Evolutionary conservation across 1,140 invertebrate genomes (phyloP).

Genomic region (Steinernema feltiae): DNA sequence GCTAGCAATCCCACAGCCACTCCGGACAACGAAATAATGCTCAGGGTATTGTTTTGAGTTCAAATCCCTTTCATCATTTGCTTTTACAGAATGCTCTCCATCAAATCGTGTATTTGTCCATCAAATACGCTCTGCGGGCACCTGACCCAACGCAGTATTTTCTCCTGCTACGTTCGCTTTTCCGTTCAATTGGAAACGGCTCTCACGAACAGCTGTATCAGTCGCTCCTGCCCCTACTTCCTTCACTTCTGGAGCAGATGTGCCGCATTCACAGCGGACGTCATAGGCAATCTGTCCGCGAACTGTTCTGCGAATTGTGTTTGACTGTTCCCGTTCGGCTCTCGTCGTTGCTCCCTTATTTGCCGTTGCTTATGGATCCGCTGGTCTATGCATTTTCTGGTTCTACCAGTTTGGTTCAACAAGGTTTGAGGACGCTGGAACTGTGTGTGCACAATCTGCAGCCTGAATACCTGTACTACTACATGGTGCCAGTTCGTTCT

Average conservation of each 20-base stretch:
- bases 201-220: conserved; percentile 93
- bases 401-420: conserved; percentile 86
- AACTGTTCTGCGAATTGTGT: conserved; percentile 94
- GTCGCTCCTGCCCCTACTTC: conserved; percentile 88
- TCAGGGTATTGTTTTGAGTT: no score
- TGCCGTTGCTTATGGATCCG: conserved; percentile 98
- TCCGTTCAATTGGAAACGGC: conserved; percentile 89
- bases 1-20: no score
- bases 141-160: conserved; percentile 90
- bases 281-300: conserved; percentile 97
- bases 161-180: conserved; percentile 70
- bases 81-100: conserved; percentile 30
- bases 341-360: conserved; percentile 88
- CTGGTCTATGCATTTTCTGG: conserved; percentile 92
- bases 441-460: conserved; percentile 96
- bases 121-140: conserved; percentile 91
- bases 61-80: no score
- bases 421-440: conserved; percentile 81
- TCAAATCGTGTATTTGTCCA: conserved; percentile 66
- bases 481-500: conserved; percentile 91
- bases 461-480: conserved; percentile 94
- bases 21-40: no score
- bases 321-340: conserved; percentile 91
- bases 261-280: conserved; percentile 76
- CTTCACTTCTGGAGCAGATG: conserved; percentile 78